Percentiles rank a stretch among this genome's conserved stretches.
Evolutionary conservation across 1,140 invertebrate species (phyloP).

Genomic region (Halictus rubicundus): DNA sequence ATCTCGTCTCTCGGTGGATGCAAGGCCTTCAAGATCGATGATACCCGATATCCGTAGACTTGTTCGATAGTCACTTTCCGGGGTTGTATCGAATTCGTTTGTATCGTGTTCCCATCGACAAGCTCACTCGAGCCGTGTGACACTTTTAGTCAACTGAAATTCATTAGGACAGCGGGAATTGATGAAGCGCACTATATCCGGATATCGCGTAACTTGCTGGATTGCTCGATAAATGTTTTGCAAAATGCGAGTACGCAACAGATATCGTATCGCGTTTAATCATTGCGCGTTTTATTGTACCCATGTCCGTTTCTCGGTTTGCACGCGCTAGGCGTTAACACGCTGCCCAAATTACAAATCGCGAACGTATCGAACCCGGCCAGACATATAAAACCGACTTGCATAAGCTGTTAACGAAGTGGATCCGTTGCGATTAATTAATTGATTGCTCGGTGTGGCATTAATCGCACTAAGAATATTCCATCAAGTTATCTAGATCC

Average conservation of each 20-base stretch:
- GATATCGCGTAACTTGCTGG: not conserved
- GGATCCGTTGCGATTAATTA: not conserved
- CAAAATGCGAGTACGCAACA: not conserved
- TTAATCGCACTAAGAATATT: no score
- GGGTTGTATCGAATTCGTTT: not conserved
- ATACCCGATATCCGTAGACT: not conserved
- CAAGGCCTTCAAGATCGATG: no score
- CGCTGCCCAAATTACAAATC: not conserved
- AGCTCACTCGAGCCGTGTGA: slow-evolving; percentile 1
- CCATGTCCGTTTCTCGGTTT: not conserved
- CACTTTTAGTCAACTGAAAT: slow-evolving; percentile 19
- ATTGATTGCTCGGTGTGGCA: not conserved
- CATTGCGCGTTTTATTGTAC: slow-evolving; percentile 2
- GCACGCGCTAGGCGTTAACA: not conserved
- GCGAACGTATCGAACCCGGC: no score
- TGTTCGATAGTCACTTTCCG: not conserved
- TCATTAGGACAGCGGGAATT: slow-evolving; percentile 3
- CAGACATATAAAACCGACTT: not conserved
- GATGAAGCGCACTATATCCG: not conserved
- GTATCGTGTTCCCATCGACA: not conserved
- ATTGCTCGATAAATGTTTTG: not conserved
- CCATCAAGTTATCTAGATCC: not conserved
- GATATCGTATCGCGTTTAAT: slow-evolving; percentile 21
- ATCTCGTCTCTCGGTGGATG: not conserved
- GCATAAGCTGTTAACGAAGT: not conserved